Percentiles rank a stretch among this genome's conserved stretches.
Evolutionary conservation across 2,888 invertebrate species (phyloP).

Genomic region (Halictus quadricinctus): DNA sequence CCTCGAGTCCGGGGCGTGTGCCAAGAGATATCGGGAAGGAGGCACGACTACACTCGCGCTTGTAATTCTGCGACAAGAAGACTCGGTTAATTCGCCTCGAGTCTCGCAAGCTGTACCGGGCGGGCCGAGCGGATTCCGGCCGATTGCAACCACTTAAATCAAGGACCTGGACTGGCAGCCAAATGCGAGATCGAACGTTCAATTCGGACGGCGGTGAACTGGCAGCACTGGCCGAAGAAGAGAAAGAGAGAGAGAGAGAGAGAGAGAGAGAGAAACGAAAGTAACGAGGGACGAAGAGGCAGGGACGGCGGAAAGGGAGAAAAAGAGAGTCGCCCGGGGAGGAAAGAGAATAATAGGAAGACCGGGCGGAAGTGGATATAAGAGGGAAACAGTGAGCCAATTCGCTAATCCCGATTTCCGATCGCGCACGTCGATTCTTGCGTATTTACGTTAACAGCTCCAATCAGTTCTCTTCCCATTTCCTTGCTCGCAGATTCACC

Average conservation of each 20-base stretch:
- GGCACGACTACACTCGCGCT: constrained; percentile 2
- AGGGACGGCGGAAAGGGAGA: neutral
- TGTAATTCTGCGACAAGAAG: constrained; percentile 52
- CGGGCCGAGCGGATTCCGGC: constrained; percentile 63
- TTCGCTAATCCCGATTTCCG: constrained; percentile 77
- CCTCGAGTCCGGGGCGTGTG: constrained; percentile 11
- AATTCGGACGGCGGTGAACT: constrained; percentile 55
- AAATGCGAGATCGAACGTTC: constrained; percentile 69
- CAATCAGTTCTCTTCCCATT: constrained; percentile 77
- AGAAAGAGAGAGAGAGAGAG: neutral
- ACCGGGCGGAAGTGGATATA: constrained; percentile 51
- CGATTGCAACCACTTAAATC: constrained; percentile 76
- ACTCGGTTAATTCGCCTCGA: constrained; percentile 60
- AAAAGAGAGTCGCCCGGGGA: neutral
- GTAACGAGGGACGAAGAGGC: constrained; percentile 23
- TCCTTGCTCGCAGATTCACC: constrained; percentile 63
- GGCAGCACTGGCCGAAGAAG: constrained; percentile 35
- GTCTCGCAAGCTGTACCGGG: constrained; percentile 40
- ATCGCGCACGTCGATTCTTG: constrained; percentile 70
- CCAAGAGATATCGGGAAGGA: constrained; percentile 28
- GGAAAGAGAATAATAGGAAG: constrained; percentile 16
- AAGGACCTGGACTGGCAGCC: constrained; percentile 68
- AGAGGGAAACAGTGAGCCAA: constrained; percentile 72
- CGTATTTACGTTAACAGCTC: constrained; percentile 77
- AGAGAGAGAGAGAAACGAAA: constrained; percentile 30